Base-by-base conservation (phyloP, 2,113 vertebrate genomes). In the Eonycteris spelaea region DNA sequence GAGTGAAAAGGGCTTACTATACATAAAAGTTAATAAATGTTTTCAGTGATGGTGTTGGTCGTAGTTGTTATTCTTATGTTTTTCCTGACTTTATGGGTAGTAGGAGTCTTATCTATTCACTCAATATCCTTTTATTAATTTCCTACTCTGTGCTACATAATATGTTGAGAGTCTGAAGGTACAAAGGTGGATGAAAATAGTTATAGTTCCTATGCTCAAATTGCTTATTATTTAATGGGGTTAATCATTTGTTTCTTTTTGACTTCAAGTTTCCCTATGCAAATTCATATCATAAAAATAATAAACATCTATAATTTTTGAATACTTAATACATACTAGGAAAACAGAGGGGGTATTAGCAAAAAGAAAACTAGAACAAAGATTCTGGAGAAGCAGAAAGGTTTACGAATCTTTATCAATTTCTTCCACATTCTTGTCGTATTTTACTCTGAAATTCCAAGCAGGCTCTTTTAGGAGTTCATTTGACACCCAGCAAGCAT, bases 401-500 rank as follows among this genome's bases (percentile, higher is more conserved):
- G 10, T 71, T 48, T 38, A 83, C 75, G 15, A 83, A 51, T 86
- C 48, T 26, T 73, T 57, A 82, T 71, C 10, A 43, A 51, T 1
- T 89, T 84, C 14, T 82, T 93, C 4, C 30, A 59, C 30, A 53
- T 59, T 91, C 55, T 71, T 45, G 38, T 48, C 18, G 61, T 40
- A 3, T 71, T 45, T 78, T 63, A 68, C 30, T 68, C 26, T 79
- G n/a, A 95, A 43, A 79, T 86, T 75, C 1, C 28, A 79, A 43
- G n/a, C 2, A 40, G 43, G 22, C 1, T 74, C 43, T 86, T 30
- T 45, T 61, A 70, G 38, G 35, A 33, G 43, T 75, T 87, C 12
- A 35, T 84, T 91, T 95, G 38, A 86, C 91, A 78, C 26, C 86
- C 74, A 91, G 82, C 3, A 68, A 92, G 55, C 26, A 89, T 14